These are phyloP conservation scores for Antedon mediterranea DNA, from an alignment of 53 echinoderm and acorn worm species.

Conservation along the genomic window DNA sequence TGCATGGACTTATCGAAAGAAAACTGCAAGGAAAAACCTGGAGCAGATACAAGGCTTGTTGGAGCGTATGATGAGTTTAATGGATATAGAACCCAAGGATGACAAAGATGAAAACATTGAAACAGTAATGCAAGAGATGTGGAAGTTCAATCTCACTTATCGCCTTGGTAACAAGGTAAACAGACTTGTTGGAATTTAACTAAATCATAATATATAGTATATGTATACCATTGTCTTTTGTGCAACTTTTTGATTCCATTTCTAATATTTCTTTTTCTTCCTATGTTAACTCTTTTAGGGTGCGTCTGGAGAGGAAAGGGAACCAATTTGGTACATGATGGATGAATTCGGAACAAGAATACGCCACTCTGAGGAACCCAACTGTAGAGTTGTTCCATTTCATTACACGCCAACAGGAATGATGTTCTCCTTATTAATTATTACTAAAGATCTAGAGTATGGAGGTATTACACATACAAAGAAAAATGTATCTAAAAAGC, in stretches of 20 bases:
- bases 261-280: background rate
- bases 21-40: constrained; percentile 25
- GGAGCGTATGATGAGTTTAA: constrained; percentile 36
- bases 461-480: constrained; percentile 35
- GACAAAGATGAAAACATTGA: constrained; percentile 14
- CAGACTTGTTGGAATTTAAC: too few relatives aligned
- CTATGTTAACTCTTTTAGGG: too few relatives aligned
- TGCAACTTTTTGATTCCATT: too few relatives aligned
- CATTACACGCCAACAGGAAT: constrained; percentile 28
- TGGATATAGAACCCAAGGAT: constrained; percentile 13
- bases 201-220: too few relatives aligned
- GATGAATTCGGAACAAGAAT: constrained; percentile 58
- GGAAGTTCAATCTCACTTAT: constrained; percentile 52
- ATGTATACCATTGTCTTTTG: too few relatives aligned
- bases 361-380: constrained; percentile 36
- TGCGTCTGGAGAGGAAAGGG: constrained; percentile 26
- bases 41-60: constrained; percentile 29
- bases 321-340: constrained; percentile 52
- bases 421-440: constrained; percentile 34
- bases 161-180: constrained; percentile 32
- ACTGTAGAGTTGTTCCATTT: constrained; percentile 34
- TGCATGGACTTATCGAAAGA: constrained; percentile 45
- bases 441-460: constrained; percentile 38
- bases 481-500: too few relatives aligned
- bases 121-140: constrained; percentile 27